Percentiles rank a stretch among this genome's conserved stretches.
Conservation (phyloP, 2,888 invertebrate species). For the Cloeon dipterum region DNA sequence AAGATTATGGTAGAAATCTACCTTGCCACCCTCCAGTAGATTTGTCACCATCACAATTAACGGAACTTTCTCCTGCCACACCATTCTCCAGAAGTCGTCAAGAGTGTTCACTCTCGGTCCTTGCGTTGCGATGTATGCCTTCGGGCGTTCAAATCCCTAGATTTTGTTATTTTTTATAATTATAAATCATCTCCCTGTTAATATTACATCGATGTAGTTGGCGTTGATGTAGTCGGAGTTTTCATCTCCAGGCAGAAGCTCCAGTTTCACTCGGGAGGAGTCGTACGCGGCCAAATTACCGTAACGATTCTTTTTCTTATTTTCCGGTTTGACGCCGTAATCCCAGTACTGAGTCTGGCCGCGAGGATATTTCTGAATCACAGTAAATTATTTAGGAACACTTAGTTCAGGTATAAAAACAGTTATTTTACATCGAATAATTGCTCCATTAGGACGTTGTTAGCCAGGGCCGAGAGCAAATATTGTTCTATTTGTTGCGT, state of each 20-base stretch:
- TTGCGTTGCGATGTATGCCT: slow-evolving; percentile 18
- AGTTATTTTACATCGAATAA: no score
- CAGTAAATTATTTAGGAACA: no score
- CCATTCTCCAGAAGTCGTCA: slow-evolving; percentile 22
- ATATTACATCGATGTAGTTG: slow-evolving; percentile 21
- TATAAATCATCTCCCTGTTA: background rate
- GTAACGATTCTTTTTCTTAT: slow-evolving; percentile 7
- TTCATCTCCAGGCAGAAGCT: slow-evolving; percentile 16
- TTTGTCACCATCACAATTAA: slow-evolving; percentile 26
- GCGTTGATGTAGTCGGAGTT: slow-evolving; percentile 27
- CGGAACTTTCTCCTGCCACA: slow-evolving; percentile 23
- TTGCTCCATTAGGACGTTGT: no score
- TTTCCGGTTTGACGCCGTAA: slow-evolving; percentile 5
- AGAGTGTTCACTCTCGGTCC: slow-evolving; percentile 18
- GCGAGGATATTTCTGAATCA: slow-evolving; percentile 7
- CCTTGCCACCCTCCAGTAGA: slow-evolving; percentile 21
- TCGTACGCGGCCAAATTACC: slow-evolving; percentile 15
- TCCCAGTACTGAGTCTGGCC: slow-evolving; percentile 7
- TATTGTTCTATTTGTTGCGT: no score
- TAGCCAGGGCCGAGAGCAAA: no score
- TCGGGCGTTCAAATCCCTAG: slow-evolving; percentile 12
- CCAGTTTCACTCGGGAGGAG: slow-evolving; percentile 21
- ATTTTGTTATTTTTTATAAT: slow-evolving; percentile 3
- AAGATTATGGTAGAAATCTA: slow-evolving; percentile 8
- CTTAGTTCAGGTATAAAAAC: no score